phyloP scores from a whole-genome alignment of 2,113 vertebrate genomes.

The Bos indicus region DNA sequence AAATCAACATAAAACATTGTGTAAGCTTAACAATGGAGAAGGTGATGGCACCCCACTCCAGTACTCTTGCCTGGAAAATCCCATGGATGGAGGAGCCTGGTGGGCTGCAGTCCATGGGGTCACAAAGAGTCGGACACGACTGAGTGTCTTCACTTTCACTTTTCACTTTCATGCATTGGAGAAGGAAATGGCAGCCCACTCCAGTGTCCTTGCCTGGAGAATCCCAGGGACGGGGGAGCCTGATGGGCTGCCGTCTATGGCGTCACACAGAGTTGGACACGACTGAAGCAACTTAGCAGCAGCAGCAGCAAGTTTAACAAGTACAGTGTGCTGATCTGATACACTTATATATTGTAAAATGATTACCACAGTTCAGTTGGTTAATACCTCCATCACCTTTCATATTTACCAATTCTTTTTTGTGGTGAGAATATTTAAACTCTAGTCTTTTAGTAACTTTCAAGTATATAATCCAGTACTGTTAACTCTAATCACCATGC shows the following conservation, averaged over 20 bases:
- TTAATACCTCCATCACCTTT: not conserved
- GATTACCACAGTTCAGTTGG: not conserved
- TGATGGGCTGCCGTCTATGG: too few species aligned
- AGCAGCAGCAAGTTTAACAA: not conserved
- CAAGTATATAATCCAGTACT: not conserved
- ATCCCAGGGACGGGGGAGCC: too few species aligned
- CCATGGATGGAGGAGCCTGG: too few species aligned
- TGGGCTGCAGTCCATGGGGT: too few species aligned
- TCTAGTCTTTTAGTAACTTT: not conserved
- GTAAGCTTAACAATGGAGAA: not conserved
- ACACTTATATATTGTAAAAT: not conserved
- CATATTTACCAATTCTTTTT: not conserved
- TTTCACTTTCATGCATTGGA: too few species aligned
- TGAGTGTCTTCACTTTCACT: too few species aligned
- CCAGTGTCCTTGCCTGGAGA: too few species aligned
- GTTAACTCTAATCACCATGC: not conserved
- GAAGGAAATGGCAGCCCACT: too few species aligned
- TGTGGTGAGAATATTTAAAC: not conserved
- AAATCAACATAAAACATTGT: not conserved
- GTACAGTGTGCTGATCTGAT: not conserved
- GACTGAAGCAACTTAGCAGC: too few species aligned
- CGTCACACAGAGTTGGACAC: fast-evolving
- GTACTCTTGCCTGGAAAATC: too few species aligned
- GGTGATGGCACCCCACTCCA: too few species aligned
- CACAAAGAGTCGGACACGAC: fast-evolving